Evolutionary conservation across 2,113 vertebrate species (phyloP).

Genomic region (Esox niger): DNA sequence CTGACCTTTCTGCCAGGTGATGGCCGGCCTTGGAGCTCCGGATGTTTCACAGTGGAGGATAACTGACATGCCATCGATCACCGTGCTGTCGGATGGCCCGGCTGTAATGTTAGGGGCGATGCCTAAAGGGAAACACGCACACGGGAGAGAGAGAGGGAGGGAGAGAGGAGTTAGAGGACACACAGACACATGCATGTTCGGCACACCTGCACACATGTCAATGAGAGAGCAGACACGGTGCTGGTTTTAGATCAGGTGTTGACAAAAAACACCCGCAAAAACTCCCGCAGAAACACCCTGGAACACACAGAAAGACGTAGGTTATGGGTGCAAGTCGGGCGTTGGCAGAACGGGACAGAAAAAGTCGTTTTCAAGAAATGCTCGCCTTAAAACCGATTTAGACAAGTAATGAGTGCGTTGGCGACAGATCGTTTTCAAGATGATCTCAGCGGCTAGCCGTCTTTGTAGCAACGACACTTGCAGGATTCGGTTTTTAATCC

Average conservation of each 20-base stretch:
- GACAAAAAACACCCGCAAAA: not conserved
- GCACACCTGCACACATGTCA: constrained; percentile 14
- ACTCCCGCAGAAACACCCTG: constrained; percentile 14
- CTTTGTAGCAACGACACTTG: not conserved
- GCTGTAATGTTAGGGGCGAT: constrained; percentile 97
- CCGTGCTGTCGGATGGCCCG: constrained; percentile 92
- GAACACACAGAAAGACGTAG: constrained; percentile 25
- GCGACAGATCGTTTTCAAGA: not conserved
- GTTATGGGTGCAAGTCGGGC: not conserved
- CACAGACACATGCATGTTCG: no score
- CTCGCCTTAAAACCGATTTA: not conserved
- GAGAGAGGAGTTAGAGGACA: not conserved
- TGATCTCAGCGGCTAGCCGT: no score
- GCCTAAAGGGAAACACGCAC: constrained; percentile 69
- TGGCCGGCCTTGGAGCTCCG: constrained; percentile 90
- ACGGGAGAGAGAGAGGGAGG: not conserved
- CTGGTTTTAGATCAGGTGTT: not conserved
- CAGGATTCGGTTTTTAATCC: no score
- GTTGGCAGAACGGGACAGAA: constrained; percentile 32
- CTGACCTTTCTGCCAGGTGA: constrained; percentile 97
- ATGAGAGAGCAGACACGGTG: not conserved
- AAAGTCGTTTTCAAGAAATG: not conserved
- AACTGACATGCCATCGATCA: constrained; percentile 93
- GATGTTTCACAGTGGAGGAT: constrained; percentile 94
- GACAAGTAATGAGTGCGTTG: not conserved